phyloP scores from a whole-genome alignment of 2,797 vertebrate genomes.

The Merluccius polli region DNA sequence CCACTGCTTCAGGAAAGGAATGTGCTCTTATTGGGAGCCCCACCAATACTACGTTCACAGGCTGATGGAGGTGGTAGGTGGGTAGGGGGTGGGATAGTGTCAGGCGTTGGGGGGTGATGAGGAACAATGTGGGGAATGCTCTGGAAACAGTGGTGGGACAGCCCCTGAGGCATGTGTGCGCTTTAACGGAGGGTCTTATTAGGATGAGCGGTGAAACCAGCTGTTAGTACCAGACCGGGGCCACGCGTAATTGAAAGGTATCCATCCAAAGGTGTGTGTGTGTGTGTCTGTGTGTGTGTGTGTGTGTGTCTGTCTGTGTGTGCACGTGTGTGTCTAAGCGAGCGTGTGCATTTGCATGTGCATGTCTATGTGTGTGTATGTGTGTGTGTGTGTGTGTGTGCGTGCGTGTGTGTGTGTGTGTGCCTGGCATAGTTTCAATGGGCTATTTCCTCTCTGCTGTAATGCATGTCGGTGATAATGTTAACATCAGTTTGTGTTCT shows the following conservation, averaged over 20 bases:
- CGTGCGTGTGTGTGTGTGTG: neutral
- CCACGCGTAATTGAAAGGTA: constrained; percentile 73
- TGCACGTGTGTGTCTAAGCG: neutral
- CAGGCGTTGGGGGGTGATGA: neutral
- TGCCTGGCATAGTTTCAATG: constrained; percentile 4
- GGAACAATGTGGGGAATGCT: constrained; percentile 65
- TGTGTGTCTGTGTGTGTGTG: neutral
- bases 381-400: neutral
- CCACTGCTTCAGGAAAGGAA: neutral
- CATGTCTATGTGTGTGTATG: neutral
- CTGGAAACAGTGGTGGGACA: constrained; percentile 59
- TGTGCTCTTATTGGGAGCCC: no score
- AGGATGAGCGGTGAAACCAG: constrained; percentile 66
- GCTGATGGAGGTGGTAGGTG: neutral
- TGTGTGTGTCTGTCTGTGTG: no score
- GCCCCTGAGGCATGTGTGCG: constrained; percentile 57
- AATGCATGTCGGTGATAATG: neutral
- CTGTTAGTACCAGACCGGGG: constrained; percentile 68
- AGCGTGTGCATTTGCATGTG: neutral
- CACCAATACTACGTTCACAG: no score
- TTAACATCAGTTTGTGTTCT: constrained; percentile 10
- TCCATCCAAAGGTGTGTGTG: constrained; percentile 31
- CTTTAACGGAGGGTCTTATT: constrained; percentile 57
- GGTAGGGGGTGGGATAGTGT: neutral
- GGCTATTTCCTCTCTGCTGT: neutral